These are phyloP conservation scores for Calycopis cecrops DNA, from an alignment of 1,140 invertebrate species.

Conservation along the genomic window DNA sequence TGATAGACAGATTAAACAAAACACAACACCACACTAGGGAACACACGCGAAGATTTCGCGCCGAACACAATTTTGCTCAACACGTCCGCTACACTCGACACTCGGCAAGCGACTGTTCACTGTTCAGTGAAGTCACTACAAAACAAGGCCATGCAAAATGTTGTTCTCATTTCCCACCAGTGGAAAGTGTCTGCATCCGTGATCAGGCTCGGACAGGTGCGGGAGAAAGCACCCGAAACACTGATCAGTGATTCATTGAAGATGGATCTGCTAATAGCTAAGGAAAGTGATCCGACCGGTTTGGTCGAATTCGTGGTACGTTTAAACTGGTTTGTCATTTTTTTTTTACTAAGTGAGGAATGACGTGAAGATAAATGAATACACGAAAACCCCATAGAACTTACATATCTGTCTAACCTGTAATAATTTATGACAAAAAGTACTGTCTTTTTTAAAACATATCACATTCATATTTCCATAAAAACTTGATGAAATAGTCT, in stretches of 20 bases:
- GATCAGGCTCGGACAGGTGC: slow-evolving; percentile 64
- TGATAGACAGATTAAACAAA: slow-evolving; percentile 36
- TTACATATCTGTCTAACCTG: no score
- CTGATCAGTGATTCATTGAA: slow-evolving; percentile 59
- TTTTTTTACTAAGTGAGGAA: slow-evolving; percentile 3
- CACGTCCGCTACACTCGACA: slow-evolving; percentile 31
- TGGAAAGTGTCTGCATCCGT: slow-evolving; percentile 72
- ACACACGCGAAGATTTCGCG: slow-evolving; percentile 52
- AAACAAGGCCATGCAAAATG: slow-evolving; percentile 71
- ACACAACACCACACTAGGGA: slow-evolving; percentile 34
- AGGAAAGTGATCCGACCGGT: slow-evolving; percentile 67
- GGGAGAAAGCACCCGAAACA: slow-evolving; percentile 70
- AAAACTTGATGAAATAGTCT: no score
- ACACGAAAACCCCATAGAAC: no score
- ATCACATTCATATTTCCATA: no score
- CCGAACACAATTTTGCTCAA: slow-evolving; percentile 26
- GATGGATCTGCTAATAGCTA: slow-evolving; percentile 41
- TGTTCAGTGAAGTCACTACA: slow-evolving; percentile 33
- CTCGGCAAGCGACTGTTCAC: slow-evolving; percentile 49
- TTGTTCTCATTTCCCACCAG: slow-evolving; percentile 67
- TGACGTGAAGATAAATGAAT: no score
- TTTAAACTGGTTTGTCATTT: slow-evolving; percentile 13
- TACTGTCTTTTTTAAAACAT: no score
- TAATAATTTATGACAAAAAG: no score
- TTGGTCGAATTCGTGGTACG: slow-evolving; percentile 32